Conservation (phyloP, 2,888 invertebrate genomes). For the Lepas anatifera region DNA sequence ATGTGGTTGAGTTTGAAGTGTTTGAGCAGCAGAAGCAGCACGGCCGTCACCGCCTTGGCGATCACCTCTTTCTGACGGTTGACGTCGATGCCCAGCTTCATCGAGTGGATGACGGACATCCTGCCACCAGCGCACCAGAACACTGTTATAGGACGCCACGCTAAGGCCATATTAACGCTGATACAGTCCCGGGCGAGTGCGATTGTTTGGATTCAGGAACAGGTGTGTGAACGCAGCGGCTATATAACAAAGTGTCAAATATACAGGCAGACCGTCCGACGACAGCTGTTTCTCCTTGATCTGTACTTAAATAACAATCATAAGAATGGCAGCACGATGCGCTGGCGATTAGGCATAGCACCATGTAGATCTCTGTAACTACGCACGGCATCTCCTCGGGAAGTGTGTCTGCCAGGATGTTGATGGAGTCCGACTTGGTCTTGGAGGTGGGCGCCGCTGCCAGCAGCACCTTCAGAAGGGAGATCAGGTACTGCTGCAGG, state of each 20-base stretch:
- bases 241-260: too few species aligned
- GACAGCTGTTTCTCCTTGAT: too few species aligned
- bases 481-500: conserved; percentile 95
- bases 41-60: conserved; percentile 56
- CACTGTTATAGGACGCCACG: too few species aligned
- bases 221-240: too few species aligned
- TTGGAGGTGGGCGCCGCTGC: conserved; percentile 98
- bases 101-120: conserved; percentile 84
- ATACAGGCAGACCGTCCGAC: too few species aligned
- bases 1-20: conserved; percentile 96
- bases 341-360: too few species aligned
- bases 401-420: conserved; percentile 93
- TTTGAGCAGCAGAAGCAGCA: conserved; percentile 73
- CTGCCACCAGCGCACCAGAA: too few species aligned
- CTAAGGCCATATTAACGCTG: too few species aligned
- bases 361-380: neutral
- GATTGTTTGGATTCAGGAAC: too few species aligned
- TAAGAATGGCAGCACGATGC: too few species aligned
- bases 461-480: conserved; percentile 85
- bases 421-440: conserved; percentile 92
- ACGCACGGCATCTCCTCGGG: conserved; percentile 92
- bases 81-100: conserved; percentile 92
- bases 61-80: conserved; percentile 98
- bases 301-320: too few species aligned
- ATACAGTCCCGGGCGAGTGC: too few species aligned